phyloP scores from a whole-genome alignment of 2,797 vertebrate genomes.

The Poeciliopsis paucimaculata region DNA sequence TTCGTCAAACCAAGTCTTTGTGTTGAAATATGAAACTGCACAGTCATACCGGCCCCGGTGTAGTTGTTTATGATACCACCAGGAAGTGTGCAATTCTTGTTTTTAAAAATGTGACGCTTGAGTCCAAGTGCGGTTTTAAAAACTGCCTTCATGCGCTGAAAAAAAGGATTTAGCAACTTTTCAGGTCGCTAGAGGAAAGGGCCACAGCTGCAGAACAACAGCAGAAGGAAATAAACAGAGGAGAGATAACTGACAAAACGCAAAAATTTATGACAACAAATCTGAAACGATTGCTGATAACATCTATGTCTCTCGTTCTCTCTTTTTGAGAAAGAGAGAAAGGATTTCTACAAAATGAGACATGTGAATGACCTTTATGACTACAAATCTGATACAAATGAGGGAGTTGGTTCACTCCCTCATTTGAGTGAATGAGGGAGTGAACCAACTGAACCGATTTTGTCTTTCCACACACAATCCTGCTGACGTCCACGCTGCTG shows the following conservation, averaged over 20 bases:
- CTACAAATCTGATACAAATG: background rate
- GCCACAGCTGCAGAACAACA: background rate
- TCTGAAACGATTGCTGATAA: background rate
- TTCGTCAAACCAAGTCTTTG: conserved; percentile 35
- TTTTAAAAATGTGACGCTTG: background rate
- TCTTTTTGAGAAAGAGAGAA: background rate
- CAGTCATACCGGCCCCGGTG: conserved; percentile 40
- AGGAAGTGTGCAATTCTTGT: conserved; percentile 27
- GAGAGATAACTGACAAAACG: background rate
- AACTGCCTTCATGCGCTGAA: background rate
- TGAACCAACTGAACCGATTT: too few species aligned
- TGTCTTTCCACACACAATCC: too few species aligned
- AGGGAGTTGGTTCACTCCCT: background rate
- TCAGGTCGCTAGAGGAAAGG: background rate
- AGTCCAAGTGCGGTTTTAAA: background rate
- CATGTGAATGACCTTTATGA: background rate
- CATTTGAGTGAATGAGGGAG: too few species aligned
- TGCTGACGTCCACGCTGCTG: too few species aligned
- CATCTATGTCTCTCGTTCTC: background rate
- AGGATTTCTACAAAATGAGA: background rate
- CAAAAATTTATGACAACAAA: background rate
- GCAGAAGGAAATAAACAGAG: background rate
- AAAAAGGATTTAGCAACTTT: background rate
- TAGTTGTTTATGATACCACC: conserved; percentile 33
- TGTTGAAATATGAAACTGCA: conserved; percentile 62